A percentile compares a stretch with the other conserved stretches of the same genome.
These are phyloP conservation scores for Paraplagusia blochii DNA, from an alignment of 2,113 vertebrate genomes.

Conservation along the genomic window DNA sequence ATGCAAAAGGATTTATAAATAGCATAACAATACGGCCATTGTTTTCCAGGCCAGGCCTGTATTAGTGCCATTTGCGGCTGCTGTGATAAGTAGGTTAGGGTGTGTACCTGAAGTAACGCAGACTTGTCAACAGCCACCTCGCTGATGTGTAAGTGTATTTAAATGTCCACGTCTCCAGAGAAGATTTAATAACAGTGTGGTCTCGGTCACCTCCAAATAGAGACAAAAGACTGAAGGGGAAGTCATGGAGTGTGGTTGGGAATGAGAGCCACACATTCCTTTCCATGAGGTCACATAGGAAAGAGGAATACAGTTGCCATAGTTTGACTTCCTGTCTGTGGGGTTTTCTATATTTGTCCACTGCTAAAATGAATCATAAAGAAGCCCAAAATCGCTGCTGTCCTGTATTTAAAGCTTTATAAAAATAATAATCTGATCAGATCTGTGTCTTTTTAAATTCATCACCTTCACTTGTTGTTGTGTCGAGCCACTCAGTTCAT, in stretches of 20 bases:
- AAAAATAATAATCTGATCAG: background rate
- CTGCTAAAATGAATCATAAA: background rate
- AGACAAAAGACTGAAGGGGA: constrained; percentile 39
- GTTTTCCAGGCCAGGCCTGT: constrained; percentile 60
- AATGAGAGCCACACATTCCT: constrained; percentile 34
- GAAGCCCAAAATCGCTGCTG: constrained; percentile 19
- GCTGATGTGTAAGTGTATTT: constrained; percentile 5
- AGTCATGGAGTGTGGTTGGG: constrained; percentile 34
- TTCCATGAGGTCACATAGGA: constrained; percentile 39
- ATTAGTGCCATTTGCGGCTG: constrained; percentile 50
- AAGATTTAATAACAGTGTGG: constrained; percentile 40
- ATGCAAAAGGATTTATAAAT: constrained; percentile 76
- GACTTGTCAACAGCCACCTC: constrained; percentile 17
- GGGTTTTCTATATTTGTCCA: constrained; percentile 12
- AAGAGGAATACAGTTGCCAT: constrained; percentile 12
- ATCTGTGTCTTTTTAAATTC: constrained; percentile 4
- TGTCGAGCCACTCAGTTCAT: background rate
- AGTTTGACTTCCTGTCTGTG: constrained; percentile 16
- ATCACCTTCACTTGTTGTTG: constrained; percentile 38
- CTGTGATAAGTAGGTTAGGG: constrained; percentile 64
- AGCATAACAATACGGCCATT: constrained; percentile 68
- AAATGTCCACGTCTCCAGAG: constrained; percentile 20
- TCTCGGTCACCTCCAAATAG: constrained; percentile 34
- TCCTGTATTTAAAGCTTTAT: constrained; percentile 20
- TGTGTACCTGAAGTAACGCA: constrained; percentile 33